phyloP scores from a whole-genome alignment of 2,888 invertebrate species.

The Conistra vaccinii region DNA sequence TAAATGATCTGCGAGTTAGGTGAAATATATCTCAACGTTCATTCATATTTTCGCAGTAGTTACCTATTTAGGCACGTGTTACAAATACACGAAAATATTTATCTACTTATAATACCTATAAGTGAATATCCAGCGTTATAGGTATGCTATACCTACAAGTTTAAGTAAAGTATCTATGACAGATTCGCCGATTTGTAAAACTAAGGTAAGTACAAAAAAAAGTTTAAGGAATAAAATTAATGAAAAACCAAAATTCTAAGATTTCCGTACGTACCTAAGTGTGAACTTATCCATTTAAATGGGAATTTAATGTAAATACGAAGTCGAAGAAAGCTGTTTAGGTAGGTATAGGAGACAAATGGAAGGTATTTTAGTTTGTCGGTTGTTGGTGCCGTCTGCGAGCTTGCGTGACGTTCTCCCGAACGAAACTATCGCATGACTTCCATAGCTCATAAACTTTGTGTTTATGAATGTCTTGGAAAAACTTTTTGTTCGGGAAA shows the following conservation, averaged over 20 bases:
- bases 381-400: conserved; percentile 57
- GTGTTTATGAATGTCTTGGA: conserved; percentile 75
- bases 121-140: not conserved
- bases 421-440: conserved; percentile 79
- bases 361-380: conserved; percentile 64
- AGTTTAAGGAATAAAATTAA: not conserved
- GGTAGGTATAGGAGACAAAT: conserved; percentile 68
- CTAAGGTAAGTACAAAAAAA: not conserved
- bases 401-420: conserved; percentile 74
- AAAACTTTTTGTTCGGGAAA: conserved; percentile 73
- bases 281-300: conserved; percentile 48
- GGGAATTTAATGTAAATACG: conserved; percentile 48
- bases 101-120: too few relatives aligned
- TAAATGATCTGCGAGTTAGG: not conserved
- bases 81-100: too few relatives aligned
- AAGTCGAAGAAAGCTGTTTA: conserved; percentile 47
- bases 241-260: not conserved
- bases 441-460: conserved; percentile 76
- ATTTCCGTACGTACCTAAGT: conserved; percentile 22
- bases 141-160: not conserved
- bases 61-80: not conserved
- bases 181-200: not conserved
- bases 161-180: not conserved
- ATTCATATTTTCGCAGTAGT: not conserved
- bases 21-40: conserved; percentile 1